Base-by-base conservation (phyloP, 2,888 invertebrate genomes). In the Agrochola circellaris region DNA sequence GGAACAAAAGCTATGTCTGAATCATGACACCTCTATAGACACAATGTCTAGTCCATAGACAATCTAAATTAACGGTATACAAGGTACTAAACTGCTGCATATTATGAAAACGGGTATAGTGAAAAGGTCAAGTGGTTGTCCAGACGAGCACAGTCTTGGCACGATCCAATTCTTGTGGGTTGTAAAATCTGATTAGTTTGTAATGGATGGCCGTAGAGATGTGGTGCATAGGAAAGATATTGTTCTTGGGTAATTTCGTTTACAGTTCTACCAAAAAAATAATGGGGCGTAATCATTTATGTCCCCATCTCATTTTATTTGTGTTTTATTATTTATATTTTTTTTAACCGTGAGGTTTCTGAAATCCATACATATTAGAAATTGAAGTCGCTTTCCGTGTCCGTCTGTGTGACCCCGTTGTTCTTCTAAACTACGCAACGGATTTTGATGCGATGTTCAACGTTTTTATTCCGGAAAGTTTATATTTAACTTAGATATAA, bases 91-190 rank as follows among this genome's bases (percentile, higher is more conserved):
- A 58, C 7, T 34, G n/a, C 11, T 51, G 20, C 15, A 69, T 56
- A 64, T 58, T 69, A 69, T 64, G 48, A 6, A 69, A 65, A 45
- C 42, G 8, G n/a, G 3, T 61, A n/a, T 61, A 61, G 7, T 20
- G 15, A 13, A 64, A 77, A 77, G 77, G 68, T 69, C 68, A 77
- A 77, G 62, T 20, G 62, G 67, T 26, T 6, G 17, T 26, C 15
- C n/a, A 56, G 69, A n/a, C 30, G 20, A 68, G 62, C n/a, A 17
- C 26, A 30, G 48, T 30, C 61, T 77, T 77, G 77, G 77, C 68
- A 77, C 64, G 62, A 51, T n/a, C 77, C 38, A 20, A 45, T 65
- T 58, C 20, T 42, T n/a, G 51, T 64, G 17, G 45, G 34, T 56
- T 67, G 23, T 56, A 64, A 38, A 38, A 76, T 69, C 48, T 69